These are phyloP conservation scores for Taenaris catops DNA, from an alignment of 2,888 invertebrate species.

Conservation along the genomic window DNA sequence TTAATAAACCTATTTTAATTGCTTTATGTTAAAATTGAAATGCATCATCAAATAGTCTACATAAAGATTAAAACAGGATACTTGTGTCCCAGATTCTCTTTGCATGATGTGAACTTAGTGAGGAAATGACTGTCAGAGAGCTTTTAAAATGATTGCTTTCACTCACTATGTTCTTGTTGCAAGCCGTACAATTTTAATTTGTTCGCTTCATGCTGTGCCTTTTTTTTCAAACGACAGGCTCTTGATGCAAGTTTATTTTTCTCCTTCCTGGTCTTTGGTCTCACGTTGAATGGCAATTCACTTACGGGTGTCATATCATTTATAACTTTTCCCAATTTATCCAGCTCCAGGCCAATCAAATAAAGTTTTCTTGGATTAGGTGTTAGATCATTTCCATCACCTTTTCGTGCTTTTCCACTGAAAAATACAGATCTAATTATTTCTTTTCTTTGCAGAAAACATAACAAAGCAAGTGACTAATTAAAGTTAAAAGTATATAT, in stretches of 20 bases:
- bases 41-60: too few species aligned
- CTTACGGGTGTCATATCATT: slow-evolving; percentile 98
- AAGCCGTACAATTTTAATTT: slow-evolving; percentile 97
- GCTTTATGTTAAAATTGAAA: too few species aligned
- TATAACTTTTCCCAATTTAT: slow-evolving; percentile 93
- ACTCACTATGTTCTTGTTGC: slow-evolving; percentile 96
- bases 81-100: too few species aligned
- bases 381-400: slow-evolving; percentile 98
- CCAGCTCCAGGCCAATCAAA: slow-evolving; percentile 94
- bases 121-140: too few species aligned
- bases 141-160: too few species aligned
- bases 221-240: slow-evolving; percentile 98
- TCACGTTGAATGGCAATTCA: slow-evolving; percentile 92
- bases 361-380: slow-evolving; percentile 96
- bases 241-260: slow-evolving; percentile 98
- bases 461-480: too few species aligned
- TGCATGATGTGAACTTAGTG: too few species aligned
- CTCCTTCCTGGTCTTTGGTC: slow-evolving; percentile 97
- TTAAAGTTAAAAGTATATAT: too few species aligned
- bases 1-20: too few species aligned
- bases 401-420: slow-evolving; percentile 95
- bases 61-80: too few species aligned
- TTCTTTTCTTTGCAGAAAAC: too few species aligned
- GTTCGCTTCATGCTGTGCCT: slow-evolving; percentile 99
- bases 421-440: too few species aligned